Conservation (phyloP, 2,113 vertebrate species). For the Probosciger aterrimus region DNA sequence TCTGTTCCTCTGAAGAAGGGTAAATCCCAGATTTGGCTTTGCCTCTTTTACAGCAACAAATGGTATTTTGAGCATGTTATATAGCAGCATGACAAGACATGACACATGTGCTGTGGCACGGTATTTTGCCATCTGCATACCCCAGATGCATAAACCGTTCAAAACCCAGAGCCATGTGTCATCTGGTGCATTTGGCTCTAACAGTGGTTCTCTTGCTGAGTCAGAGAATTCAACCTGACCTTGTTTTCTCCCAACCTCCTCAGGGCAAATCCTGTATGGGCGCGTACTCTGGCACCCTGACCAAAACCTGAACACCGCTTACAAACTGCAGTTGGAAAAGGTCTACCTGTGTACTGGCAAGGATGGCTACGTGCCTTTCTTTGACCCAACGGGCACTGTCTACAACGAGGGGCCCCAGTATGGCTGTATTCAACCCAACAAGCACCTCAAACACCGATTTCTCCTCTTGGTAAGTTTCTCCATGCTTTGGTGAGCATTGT, state of each 20-base stretch:
- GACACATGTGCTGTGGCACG: accelerated
- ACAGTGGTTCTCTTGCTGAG: accelerated
- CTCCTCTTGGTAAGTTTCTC: constrained; percentile 86
- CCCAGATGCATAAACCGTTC: background rate
- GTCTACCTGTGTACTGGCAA: constrained; percentile 95
- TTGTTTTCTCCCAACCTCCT: background rate
- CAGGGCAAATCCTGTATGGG: constrained; percentile 93
- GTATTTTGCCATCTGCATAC: accelerated
- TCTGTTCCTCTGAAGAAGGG: background rate
- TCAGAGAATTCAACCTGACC: background rate
- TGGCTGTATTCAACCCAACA: constrained; percentile 96
- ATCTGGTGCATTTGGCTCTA: background rate
- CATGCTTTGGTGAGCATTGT: background rate
- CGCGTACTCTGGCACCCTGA: constrained; percentile 95
- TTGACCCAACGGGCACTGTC: constrained; percentile 92
- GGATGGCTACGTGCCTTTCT: constrained; percentile 95
- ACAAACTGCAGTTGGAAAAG: constrained; percentile 94
- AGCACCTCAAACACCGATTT: constrained; percentile 92
- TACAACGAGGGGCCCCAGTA: constrained; percentile 97
- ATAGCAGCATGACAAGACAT: background rate
- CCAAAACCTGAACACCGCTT: constrained; percentile 92
- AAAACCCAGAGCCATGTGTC: accelerated
- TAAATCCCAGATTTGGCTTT: background rate
- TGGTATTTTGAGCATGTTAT: background rate
- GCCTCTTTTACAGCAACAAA: background rate